phyloP scores from a whole-genome alignment of 2,113 vertebrate species.

The Hiodon tergisus region DNA sequence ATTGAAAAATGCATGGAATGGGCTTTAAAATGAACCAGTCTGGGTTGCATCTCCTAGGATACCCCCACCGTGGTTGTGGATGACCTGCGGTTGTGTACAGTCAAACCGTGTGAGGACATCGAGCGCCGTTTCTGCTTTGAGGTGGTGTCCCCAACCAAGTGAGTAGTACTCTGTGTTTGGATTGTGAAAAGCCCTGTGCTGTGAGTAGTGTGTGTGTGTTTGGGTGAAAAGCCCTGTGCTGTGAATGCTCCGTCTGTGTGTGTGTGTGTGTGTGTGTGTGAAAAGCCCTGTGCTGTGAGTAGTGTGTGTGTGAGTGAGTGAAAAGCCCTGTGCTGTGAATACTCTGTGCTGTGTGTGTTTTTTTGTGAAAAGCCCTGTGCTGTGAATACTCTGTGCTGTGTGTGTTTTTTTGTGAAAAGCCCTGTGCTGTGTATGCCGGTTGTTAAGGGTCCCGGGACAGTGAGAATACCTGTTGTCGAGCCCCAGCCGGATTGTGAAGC shows the following conservation, averaged over 20 bases:
- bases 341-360: too few species aligned
- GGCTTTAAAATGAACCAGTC: neutral
- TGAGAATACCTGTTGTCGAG: too few species aligned
- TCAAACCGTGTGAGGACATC: constrained; percentile 92
- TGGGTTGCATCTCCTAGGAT: constrained; percentile 63
- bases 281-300: neutral
- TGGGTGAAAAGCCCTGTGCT: neutral
- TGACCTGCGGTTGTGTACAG: constrained; percentile 87
- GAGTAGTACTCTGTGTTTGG: constrained; percentile 8
- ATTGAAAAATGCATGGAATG: neutral
- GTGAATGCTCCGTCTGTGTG: too few species aligned
- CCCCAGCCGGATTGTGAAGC: neutral
- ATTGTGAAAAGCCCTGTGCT: neutral
- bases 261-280: neutral
- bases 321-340: neutral
- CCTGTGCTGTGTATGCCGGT: neutral
- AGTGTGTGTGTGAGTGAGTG: too few species aligned
- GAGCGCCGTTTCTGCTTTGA: constrained; percentile 97
- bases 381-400: neutral
- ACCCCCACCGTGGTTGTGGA: constrained; percentile 94
- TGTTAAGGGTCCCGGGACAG: too few species aligned
- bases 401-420: neutral
- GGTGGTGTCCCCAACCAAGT: constrained; percentile 96
- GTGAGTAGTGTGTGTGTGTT: neutral
- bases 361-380: too few species aligned